Percentiles rank a stretch among this genome's conserved stretches.
These are phyloP conservation scores for Scarus forsteni DNA, from an alignment of 2,797 vertebrate species.

Conservation along the genomic window DNA sequence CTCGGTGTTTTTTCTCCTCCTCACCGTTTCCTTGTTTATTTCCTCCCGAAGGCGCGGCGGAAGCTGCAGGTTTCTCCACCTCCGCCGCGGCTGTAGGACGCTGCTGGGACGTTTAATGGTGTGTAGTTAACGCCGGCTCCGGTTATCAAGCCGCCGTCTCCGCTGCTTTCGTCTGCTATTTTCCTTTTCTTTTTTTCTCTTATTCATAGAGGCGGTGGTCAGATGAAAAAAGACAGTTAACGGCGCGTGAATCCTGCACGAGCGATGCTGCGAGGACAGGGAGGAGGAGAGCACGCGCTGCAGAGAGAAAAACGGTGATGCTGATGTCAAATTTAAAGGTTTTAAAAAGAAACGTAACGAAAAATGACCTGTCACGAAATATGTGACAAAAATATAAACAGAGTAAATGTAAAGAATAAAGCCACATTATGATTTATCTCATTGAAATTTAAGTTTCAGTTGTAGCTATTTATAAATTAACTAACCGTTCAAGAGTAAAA, in stretches of 20 bases:
- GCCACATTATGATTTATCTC: no score
- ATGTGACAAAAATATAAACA: not conserved
- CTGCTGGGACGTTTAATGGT: conserved; percentile 88
- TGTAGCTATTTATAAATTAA: no score
- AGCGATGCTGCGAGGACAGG: conserved; percentile 43
- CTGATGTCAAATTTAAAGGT: not conserved
- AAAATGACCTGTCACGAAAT: not conserved
- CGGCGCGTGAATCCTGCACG: conserved; percentile 84
- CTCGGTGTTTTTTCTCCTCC: conserved; percentile 80
- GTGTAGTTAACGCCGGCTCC: conserved; percentile 85
- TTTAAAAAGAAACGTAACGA: not conserved
- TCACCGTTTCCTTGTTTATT: conserved; percentile 59
- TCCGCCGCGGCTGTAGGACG: conserved; percentile 66
- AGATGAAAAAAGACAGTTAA: conserved; percentile 87
- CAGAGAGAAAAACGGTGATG: not conserved
- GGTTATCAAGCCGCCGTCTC: conserved; percentile 84
- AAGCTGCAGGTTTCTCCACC: conserved; percentile 26
- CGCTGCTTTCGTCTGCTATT: conserved; percentile 68
- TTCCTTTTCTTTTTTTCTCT: conserved; percentile 12
- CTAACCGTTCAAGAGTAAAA: no score
- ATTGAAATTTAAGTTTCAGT: no score
- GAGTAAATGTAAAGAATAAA: no score
- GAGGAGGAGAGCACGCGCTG: conserved; percentile 19
- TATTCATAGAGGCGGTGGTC: conserved; percentile 84
- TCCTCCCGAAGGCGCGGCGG: conserved; percentile 83